Evolutionary conservation across 2,888 invertebrate genomes (phyloP).

Genomic region (Ischnura elegans): DNA sequence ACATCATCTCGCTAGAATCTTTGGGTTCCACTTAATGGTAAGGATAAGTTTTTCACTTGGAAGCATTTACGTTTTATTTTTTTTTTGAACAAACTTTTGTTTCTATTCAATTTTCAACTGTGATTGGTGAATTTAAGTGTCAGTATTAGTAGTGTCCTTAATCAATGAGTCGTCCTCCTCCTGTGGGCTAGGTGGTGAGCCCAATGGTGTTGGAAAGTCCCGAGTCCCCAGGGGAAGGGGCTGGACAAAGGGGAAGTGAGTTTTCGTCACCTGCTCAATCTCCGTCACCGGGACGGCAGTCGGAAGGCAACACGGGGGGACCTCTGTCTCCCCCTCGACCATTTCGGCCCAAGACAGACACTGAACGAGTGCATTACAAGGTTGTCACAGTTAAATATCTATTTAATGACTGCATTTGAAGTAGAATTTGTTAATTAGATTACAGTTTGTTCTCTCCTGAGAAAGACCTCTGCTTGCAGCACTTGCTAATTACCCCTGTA

Average conservation of each 20-base stretch:
- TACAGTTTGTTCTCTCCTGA: too few relatives aligned
- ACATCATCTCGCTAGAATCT: too few relatives aligned
- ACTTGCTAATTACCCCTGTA: not conserved
- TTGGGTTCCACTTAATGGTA: too few relatives aligned
- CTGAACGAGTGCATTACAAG: slow-evolving; percentile 74
- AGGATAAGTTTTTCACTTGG: too few relatives aligned
- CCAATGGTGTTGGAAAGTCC: slow-evolving; percentile 58
- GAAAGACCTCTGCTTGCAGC: too few relatives aligned
- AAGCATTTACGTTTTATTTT: too few relatives aligned
- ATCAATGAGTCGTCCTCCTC: slow-evolving; percentile 36
- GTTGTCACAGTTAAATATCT: slow-evolving; percentile 63
- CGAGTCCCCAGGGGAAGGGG: slow-evolving; percentile 33
- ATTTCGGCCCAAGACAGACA: slow-evolving; percentile 74
- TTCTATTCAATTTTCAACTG: too few relatives aligned
- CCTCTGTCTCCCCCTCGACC: slow-evolving; percentile 74
- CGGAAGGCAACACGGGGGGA: slow-evolving; percentile 46
- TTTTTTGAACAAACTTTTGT: too few relatives aligned
- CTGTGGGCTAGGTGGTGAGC: slow-evolving; percentile 49
- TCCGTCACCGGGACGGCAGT: slow-evolving; percentile 59
- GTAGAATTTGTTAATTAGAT: not conserved
- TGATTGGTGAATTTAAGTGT: too few relatives aligned
- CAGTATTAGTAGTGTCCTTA: not conserved
- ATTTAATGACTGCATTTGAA: not conserved
- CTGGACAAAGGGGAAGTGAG: slow-evolving; percentile 46
- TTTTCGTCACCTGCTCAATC: slow-evolving; percentile 59